A percentile compares a stretch with the other conserved stretches of the same genome.
Conservation (phyloP, 2,888 invertebrate species). For the Calameuta pallipes region DNA sequence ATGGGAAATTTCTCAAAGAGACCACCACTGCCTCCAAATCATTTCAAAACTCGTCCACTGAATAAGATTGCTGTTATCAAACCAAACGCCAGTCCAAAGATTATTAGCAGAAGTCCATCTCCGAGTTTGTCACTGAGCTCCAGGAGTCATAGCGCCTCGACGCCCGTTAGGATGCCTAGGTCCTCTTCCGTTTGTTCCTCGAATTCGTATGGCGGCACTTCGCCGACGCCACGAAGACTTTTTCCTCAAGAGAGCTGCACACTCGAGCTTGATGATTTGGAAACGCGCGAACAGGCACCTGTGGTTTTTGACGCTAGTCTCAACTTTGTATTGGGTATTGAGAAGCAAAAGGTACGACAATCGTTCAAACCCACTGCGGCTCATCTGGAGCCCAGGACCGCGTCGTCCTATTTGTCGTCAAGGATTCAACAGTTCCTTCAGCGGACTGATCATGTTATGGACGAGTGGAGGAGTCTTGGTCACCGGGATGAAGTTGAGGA, state of each 20-base stretch:
- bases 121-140: conserved; percentile 34
- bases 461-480: conserved; percentile 84
- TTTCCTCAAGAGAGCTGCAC: conserved; percentile 72
- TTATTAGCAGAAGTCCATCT: conserved; percentile 42
- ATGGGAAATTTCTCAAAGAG: conserved; percentile 26
- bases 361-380: conserved; percentile 80
- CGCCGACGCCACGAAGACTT: conserved; percentile 74
- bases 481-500: conserved; percentile 69
- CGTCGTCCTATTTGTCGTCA: conserved; percentile 79
- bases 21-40: conserved; percentile 40
- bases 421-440: conserved; percentile 85
- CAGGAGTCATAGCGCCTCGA: conserved; percentile 43
- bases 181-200: conserved; percentile 67
- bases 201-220: conserved; percentile 61
- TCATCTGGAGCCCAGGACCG: conserved; percentile 80
- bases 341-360: conserved; percentile 77
- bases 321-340: conserved; percentile 81
- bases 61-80: conserved; percentile 36
- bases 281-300: conserved; percentile 78
- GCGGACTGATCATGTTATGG: conserved; percentile 88
- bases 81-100: conserved; percentile 29
- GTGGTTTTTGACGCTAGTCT: conserved; percentile 86
- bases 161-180: conserved; percentile 65
- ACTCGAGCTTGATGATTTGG: conserved; percentile 68
- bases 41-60: conserved; percentile 36